A percentile compares a stretch with the other conserved stretches of the same genome.
Conservation (phyloP, 2,888 invertebrate genomes). For the Drosophila monieri region DNA sequence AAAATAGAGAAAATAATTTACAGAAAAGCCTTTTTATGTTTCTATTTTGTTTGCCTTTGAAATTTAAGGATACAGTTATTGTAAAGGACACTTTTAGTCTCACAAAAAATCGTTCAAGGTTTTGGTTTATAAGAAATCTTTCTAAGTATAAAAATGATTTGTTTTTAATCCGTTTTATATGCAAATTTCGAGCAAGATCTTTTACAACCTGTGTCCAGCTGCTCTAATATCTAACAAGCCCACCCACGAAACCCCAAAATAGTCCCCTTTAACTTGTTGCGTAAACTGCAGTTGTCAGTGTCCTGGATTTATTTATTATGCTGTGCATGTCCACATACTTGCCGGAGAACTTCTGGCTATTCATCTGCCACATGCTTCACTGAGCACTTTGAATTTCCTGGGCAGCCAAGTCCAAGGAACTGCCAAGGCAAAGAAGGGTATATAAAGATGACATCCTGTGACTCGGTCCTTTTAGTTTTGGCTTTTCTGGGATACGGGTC, state of each 20-base stretch:
- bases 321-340: conserved; percentile 63
- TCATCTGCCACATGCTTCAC: conserved; percentile 55
- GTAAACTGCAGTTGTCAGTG: conserved; percentile 73
- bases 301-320: conserved; percentile 62
- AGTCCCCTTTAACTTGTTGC: conserved; percentile 70
- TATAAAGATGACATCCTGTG: conserved; percentile 44
- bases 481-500: conserved; percentile 32
- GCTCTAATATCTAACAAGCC: conserved; percentile 43
- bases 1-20: too few species aligned
- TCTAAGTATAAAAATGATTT: too few species aligned
- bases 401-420: neutral
- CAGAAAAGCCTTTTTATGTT: too few species aligned
- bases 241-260: conserved; percentile 39
- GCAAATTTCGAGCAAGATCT: conserved; percentile 57
- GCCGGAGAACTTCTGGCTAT: conserved; percentile 47
- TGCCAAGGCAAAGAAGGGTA: conserved; percentile 29
- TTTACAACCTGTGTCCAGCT: conserved; percentile 57
- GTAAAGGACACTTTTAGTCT: too few species aligned
- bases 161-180: conserved; percentile 40
- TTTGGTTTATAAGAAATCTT: too few species aligned
- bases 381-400: conserved; percentile 66
- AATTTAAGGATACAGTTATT: too few species aligned
- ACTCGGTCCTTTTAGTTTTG: conserved; percentile 62
- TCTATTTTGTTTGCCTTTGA: too few species aligned
- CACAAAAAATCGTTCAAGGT: too few species aligned